A percentile compares a stretch with the other conserved stretches of the same genome.
phyloP scores from a whole-genome alignment of 2,113 vertebrate genomes.

The Emydocephalus ijimae region DNA sequence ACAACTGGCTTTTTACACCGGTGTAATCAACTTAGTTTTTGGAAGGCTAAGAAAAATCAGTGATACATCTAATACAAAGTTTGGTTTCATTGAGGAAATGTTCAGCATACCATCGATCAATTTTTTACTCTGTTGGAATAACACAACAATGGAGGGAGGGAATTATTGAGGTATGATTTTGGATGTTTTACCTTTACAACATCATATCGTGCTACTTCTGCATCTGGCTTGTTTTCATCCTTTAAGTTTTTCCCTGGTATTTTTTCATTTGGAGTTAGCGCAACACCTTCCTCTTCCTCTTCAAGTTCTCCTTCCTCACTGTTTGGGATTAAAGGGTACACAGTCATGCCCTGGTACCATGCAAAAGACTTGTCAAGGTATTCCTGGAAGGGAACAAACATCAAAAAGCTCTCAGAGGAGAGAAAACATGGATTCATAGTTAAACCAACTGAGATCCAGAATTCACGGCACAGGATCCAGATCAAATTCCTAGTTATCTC shows the following conservation, averaged over 20 bases:
- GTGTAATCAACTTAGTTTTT: not conserved
- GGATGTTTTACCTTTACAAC: conserved; percentile 82
- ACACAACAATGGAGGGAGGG: not conserved
- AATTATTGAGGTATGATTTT: not conserved
- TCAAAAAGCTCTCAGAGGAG: not conserved
- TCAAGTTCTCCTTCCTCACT: conserved; percentile 73
- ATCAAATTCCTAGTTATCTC: not conserved
- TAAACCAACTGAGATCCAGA: not conserved
- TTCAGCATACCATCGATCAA: not conserved
- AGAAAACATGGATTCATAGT: not conserved
- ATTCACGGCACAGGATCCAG: not conserved
- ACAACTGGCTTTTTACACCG: not conserved
- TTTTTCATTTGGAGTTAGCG: conserved; percentile 64
- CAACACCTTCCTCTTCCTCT: conserved; percentile 77
- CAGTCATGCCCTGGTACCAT: conserved; percentile 83
- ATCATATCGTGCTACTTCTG: conserved; percentile 83
- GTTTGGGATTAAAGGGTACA: conserved; percentile 81
- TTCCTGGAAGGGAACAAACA: conserved; percentile 68
- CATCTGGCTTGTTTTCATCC: conserved; percentile 79
- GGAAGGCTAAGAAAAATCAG: not conserved
- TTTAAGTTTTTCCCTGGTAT: conserved; percentile 61
- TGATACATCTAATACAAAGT: not conserved
- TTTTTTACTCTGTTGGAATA: not conserved
- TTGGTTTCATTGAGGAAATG: not conserved
- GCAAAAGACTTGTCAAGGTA: conserved; percentile 86